These are phyloP conservation scores for Sebastes glaucus DNA, from an alignment of 2,797 vertebrate genomes.

Conservation along the genomic window DNA sequence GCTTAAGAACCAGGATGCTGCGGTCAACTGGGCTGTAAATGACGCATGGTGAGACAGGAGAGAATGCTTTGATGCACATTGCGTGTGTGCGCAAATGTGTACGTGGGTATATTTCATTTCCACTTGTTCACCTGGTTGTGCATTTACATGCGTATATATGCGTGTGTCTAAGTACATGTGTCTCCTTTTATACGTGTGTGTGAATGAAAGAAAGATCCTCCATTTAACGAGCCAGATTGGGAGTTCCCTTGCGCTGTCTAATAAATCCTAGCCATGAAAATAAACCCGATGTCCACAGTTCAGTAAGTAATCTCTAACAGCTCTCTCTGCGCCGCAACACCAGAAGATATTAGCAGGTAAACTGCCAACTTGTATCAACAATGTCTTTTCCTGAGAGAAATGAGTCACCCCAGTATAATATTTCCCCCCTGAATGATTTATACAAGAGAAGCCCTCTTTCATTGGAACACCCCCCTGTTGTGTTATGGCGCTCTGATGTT, in stretches of 20 bases:
- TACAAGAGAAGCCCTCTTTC: conserved; percentile 29
- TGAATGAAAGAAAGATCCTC: conserved; percentile 56
- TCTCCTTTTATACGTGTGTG: conserved; percentile 16
- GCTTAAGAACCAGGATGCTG: conserved; percentile 62
- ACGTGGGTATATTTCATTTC: conserved; percentile 36
- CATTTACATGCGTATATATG: conserved; percentile 15
- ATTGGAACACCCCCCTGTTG: conserved; percentile 37
- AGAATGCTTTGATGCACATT: conserved; percentile 46
- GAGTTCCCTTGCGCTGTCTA: conserved; percentile 62
- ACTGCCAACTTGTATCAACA: conserved; percentile 70
- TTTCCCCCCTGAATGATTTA: conserved; percentile 49
- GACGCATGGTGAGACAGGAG: conserved; percentile 58
- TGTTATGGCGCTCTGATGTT: conserved; percentile 41
- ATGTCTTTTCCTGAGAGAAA: conserved; percentile 56
- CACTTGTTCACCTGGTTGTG: conserved; percentile 33
- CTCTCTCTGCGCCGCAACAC: conserved; percentile 28
- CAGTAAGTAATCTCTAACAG: conserved; percentile 46
- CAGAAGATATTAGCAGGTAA: conserved; percentile 63
- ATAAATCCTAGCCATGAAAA: conserved; percentile 71
- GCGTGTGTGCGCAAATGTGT: not conserved
- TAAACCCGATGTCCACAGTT: conserved; percentile 57
- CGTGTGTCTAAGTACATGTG: not conserved
- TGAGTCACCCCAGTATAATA: conserved; percentile 66
- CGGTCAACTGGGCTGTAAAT: conserved; percentile 66
- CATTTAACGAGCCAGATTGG: conserved; percentile 54